phyloP scores from a whole-genome alignment of 2,113 vertebrate species.

The Chaetodon auriga region DNA sequence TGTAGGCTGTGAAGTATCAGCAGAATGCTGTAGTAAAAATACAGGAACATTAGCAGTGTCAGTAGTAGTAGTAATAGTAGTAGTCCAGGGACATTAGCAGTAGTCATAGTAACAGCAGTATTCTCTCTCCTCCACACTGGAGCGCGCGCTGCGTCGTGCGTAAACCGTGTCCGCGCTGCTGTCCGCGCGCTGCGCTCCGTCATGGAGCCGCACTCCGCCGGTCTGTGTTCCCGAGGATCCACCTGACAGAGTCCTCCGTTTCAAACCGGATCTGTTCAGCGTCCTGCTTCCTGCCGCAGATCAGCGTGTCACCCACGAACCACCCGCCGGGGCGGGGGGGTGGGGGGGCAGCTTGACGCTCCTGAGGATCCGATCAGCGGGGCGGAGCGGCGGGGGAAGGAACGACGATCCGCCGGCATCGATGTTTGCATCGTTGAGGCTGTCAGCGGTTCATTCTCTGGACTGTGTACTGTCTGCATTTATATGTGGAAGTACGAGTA shows the following conservation, averaged over 20 bases:
- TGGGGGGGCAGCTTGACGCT: background rate
- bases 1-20: too few species aligned
- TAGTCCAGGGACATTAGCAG: background rate
- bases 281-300: background rate
- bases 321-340: background rate
- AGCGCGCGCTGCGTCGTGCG: conserved; percentile 5
- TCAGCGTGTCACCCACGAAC: background rate
- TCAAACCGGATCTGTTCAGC: background rate
- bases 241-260: too few species aligned
- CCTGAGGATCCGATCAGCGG: background rate
- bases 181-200: background rate
- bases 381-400: background rate
- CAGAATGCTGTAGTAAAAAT: too few species aligned
- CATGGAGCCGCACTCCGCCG: background rate
- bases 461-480: too few species aligned
- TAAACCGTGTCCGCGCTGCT: background rate
- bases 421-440: background rate
- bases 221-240: background rate
- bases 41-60: background rate
- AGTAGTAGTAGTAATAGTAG: background rate
- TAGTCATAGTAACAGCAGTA: conserved; percentile 9
- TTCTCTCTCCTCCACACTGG: background rate
- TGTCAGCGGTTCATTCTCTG: background rate
- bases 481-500: too few species aligned
- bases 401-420: background rate